Conservation (phyloP, 2,888 invertebrate species). For the Rhingia rostrata region DNA sequence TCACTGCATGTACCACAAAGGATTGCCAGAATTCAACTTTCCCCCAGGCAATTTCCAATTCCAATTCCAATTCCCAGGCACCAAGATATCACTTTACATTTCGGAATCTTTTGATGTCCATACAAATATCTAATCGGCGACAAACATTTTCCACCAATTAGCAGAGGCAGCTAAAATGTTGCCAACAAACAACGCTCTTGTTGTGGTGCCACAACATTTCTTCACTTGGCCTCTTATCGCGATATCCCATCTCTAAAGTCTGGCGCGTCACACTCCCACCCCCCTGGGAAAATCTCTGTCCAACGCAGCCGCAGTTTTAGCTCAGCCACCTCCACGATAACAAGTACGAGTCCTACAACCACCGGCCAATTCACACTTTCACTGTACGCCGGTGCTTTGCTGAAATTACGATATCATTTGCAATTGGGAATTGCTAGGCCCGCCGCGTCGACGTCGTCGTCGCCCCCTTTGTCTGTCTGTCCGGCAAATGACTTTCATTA, state of each 20-base stretch:
- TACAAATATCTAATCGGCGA: constrained; percentile 67
- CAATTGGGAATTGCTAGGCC: constrained; percentile 53
- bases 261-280: constrained; percentile 8
- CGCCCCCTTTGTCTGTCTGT: constrained; percentile 38
- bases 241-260: constrained; percentile 45
- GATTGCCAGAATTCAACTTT: background rate
- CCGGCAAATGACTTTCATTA: constrained; percentile 71
- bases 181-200: constrained; percentile 34
- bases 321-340: constrained; percentile 45
- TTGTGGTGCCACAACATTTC: constrained; percentile 47
- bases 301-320: constrained; percentile 39
- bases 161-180: constrained; percentile 64
- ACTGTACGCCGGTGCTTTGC: constrained; percentile 46
- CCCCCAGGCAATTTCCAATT: background rate
- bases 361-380: constrained; percentile 71
- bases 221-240: constrained; percentile 52
- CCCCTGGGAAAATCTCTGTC: constrained; percentile 39
- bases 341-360: constrained; percentile 44
- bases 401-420: constrained; percentile 70
- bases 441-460: constrained; percentile 20
- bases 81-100: constrained; percentile 52
- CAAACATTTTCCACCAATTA: constrained; percentile 74
- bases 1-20: background rate
- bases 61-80: constrained; percentile 30
- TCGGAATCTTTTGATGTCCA: constrained; percentile 66